These are phyloP conservation scores for Lithobates sylvaticus DNA, from an alignment of 2,797 vertebrate genomes.

Conservation along the genomic window DNA sequence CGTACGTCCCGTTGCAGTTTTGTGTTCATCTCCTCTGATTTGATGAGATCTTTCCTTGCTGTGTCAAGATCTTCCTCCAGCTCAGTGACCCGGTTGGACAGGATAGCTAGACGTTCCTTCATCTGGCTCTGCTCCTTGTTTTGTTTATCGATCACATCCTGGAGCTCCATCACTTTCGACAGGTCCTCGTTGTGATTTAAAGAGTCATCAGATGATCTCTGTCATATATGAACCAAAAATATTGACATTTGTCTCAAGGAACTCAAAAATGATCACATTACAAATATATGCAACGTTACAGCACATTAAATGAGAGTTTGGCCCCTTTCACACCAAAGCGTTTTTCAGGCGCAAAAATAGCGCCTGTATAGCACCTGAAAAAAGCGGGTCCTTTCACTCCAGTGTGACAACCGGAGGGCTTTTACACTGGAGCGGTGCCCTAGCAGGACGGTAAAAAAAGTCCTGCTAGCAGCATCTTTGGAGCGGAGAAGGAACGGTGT, in stretches of 20 bases:
- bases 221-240: not conserved
- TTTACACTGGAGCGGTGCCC: too few species aligned
- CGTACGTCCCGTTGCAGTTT: conserved; percentile 92
- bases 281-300: not conserved
- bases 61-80: conserved; percentile 96
- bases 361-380: too few species aligned
- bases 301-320: not conserved
- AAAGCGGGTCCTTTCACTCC: too few species aligned
- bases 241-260: not conserved
- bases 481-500: too few species aligned
- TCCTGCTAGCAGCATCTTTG: too few species aligned
- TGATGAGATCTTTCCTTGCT: conserved; percentile 94
- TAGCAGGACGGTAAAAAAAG: too few species aligned
- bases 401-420: too few species aligned
- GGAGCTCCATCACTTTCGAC: conserved; percentile 87
- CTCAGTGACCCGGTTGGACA: conserved; percentile 85
- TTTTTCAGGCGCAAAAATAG: too few species aligned
- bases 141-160: conserved; percentile 90
- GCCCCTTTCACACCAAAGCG: too few species aligned
- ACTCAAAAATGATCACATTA: not conserved
- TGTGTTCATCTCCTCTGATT: conserved; percentile 92
- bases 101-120: conserved; percentile 90
- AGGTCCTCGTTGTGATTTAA: conserved; percentile 88
- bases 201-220: conserved; percentile 91
- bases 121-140: conserved; percentile 89